A percentile compares a stretch with the other conserved stretches of the same genome.
phyloP scores from a whole-genome alignment of 2,797 vertebrate species.

The Oryzias dopingdopingensis region DNA sequence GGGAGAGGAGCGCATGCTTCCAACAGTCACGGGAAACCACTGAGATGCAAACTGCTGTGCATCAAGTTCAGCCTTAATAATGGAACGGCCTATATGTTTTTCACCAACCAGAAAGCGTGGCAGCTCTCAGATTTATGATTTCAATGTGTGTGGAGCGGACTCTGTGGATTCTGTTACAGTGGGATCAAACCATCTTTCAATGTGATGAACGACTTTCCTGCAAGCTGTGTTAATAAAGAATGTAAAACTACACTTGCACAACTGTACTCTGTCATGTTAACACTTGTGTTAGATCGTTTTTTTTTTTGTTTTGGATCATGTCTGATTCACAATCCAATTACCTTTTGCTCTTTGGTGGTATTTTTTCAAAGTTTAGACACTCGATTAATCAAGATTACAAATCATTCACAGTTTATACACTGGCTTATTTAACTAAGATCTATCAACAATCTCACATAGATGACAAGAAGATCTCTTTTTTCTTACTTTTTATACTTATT shows the following conservation, averaged over 20 bases:
- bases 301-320: background rate
- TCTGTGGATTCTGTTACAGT: conserved; percentile 4
- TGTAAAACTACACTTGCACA: conserved; percentile 4
- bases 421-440: no score
- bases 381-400: no score
- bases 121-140: conserved; percentile 1
- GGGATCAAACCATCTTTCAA: conserved; percentile 8
- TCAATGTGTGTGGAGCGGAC: conserved; percentile 7
- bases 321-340: background rate
- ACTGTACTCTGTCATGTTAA: conserved; percentile 1
- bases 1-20: conserved; percentile 35
- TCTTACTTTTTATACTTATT: no score
- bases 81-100: background rate
- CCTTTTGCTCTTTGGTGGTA: no score
- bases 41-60: conserved; percentile 7
- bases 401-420: no score
- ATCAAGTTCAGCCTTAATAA: conserved; percentile 11
- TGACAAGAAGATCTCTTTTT: no score
- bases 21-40: conserved; percentile 9
- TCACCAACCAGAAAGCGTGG: no score
- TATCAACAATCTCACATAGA: no score
- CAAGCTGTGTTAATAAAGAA: conserved; percentile 2
- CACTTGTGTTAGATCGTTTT: background rate
- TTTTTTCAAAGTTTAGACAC: no score
- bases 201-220: conserved; percentile 14